These are phyloP conservation scores for Lutraria lutraria DNA, from an alignment of 2,888 invertebrate species.

Conservation along the genomic window DNA sequence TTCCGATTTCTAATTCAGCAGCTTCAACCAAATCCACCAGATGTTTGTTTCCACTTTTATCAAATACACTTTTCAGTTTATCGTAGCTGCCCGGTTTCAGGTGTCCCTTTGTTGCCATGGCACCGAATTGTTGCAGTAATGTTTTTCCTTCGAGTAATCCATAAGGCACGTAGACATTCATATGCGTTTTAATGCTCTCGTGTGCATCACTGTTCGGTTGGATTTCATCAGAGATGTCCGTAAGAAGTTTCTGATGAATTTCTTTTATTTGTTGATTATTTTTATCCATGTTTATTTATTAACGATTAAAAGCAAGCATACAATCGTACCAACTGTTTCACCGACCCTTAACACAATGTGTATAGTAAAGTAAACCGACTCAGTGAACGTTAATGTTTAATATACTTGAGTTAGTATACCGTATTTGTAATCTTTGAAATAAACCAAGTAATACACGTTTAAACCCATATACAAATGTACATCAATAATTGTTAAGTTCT, in stretches of 20 bases:
- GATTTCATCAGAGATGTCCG: constrained; percentile 8
- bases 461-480: not conserved
- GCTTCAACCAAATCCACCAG: not conserved
- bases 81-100: constrained; percentile 27
- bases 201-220: not conserved
- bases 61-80: not conserved
- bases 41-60: constrained; percentile 4
- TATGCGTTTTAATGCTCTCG: constrained; percentile 7
- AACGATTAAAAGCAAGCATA: not conserved
- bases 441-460: not conserved
- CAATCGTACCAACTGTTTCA: not conserved
- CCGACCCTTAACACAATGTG: not conserved
- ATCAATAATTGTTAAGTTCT: not conserved
- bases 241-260: not conserved
- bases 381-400: not conserved
- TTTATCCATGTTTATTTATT: not conserved
- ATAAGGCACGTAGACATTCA: constrained; percentile 17
- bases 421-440: not conserved
- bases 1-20: constrained; percentile 1
- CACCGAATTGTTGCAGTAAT: constrained; percentile 24
- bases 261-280: not conserved
- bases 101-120: constrained; percentile 17
- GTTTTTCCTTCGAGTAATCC: not conserved
- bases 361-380: not conserved
- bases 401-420: not conserved